phyloP scores from a whole-genome alignment of 2,113 vertebrate species.

The Corythaixoides concolor region DNA sequence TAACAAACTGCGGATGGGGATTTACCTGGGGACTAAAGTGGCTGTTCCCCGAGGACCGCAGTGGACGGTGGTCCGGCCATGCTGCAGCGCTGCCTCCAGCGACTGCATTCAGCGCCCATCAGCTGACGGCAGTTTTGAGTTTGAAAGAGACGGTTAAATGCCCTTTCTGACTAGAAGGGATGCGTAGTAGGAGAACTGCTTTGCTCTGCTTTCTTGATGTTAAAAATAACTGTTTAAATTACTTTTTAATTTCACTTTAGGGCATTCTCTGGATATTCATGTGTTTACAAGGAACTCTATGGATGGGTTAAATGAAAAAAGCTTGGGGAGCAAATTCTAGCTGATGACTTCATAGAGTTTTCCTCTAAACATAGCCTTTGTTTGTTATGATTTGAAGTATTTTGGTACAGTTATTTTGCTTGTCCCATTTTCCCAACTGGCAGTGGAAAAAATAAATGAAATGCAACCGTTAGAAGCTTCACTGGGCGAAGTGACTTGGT shows the following conservation, averaged over 20 bases:
- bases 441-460: neutral
- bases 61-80: neutral
- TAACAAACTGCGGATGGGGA: neutral
- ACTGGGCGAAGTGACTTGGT: neutral
- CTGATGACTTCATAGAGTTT: neutral
- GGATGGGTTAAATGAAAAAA: neutral
- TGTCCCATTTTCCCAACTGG: neutral
- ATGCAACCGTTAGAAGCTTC: neutral
- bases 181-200: neutral
- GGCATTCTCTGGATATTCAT: neutral
- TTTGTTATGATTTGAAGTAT: neutral
- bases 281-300: constrained; percentile 7
- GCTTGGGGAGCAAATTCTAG: neutral
- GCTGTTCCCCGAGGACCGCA: neutral
- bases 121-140: rapidly evolving
- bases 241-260: constrained; percentile 57
- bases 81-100: neutral
- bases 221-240: constrained; percentile 30
- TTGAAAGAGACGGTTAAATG: neutral
- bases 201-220: neutral
- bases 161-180: neutral
- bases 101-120: neutral
- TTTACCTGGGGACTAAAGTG: neutral
- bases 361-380: neutral
- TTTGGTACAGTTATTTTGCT: neutral